Evolutionary conservation across 2,797 vertebrate species (phyloP).

Genomic region (Columba guinea): DNA sequence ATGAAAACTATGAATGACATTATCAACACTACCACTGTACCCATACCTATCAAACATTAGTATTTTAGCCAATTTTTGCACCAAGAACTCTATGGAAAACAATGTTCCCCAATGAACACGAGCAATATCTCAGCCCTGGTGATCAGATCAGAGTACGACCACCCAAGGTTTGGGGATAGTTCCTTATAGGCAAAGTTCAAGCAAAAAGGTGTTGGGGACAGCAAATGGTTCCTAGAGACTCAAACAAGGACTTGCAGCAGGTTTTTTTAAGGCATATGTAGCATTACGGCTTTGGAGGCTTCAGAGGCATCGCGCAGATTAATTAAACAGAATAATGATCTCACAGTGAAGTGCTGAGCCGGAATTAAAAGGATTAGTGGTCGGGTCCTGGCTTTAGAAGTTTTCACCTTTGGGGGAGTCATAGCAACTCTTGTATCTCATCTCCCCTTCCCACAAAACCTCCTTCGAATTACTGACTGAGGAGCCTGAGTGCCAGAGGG

Average conservation of each 20-base stretch:
- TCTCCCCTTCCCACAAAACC: background rate
- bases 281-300: background rate
- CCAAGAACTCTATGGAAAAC: background rate
- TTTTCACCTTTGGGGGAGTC: constrained; percentile 36
- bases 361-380: constrained; percentile 29
- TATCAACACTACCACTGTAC: background rate
- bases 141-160: background rate
- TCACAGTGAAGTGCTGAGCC: background rate
- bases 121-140: background rate
- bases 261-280: background rate
- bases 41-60: background rate
- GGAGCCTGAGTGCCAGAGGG: background rate
- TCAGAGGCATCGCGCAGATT: background rate
- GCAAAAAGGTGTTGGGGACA: background rate
- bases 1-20: background rate
- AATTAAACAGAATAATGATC: constrained; percentile 23
- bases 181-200: background rate
- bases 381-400: background rate
- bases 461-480: background rate
- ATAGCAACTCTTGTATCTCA: background rate
- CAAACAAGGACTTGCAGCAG: background rate
- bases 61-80: background rate
- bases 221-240: background rate
- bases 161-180: background rate
- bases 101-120: background rate